Evolutionary conservation across 1,140 invertebrate species (phyloP).

Genomic region (Drosophila leontia): DNA sequence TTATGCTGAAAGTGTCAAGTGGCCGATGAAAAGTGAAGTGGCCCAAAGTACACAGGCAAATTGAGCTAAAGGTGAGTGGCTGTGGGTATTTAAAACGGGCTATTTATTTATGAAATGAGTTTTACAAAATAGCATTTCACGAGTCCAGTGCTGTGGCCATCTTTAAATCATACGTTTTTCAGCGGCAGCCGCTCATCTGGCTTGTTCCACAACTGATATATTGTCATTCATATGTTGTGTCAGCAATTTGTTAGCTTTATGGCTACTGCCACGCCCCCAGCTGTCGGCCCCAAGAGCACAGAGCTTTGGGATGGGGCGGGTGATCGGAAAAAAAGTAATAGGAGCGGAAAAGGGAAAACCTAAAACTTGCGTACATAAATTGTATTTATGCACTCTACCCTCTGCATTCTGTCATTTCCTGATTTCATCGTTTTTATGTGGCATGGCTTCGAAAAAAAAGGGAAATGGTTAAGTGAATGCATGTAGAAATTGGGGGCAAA

Average conservation of each 20-base stretch:
- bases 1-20: conserved; percentile 24
- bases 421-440: conserved; percentile 22
- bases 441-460: neutral
- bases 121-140: neutral
- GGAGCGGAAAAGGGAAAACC: conserved; percentile 30
- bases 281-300: conserved; percentile 28
- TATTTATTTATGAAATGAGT: neutral
- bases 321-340: conserved; percentile 42
- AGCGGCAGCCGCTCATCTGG: conserved; percentile 22
- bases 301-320: neutral
- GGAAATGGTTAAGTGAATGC: neutral
- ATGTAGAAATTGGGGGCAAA: neutral
- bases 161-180: conserved; percentile 36
- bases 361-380: conserved; percentile 48
- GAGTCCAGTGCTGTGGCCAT: neutral
- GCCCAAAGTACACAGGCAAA: conserved; percentile 4
- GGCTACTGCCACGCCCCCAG: conserved; percentile 48
- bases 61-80: neutral
- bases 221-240: conserved; percentile 58
- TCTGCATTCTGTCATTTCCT: conserved; percentile 42
- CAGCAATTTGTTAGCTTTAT: conserved; percentile 58
- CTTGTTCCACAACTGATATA: conserved; percentile 49
- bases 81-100: neutral
- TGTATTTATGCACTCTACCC: conserved; percentile 51
- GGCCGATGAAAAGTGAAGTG: conserved; percentile 3